phyloP scores from a whole-genome alignment of 2,797 vertebrate species.

The Gila robusta region DNA sequence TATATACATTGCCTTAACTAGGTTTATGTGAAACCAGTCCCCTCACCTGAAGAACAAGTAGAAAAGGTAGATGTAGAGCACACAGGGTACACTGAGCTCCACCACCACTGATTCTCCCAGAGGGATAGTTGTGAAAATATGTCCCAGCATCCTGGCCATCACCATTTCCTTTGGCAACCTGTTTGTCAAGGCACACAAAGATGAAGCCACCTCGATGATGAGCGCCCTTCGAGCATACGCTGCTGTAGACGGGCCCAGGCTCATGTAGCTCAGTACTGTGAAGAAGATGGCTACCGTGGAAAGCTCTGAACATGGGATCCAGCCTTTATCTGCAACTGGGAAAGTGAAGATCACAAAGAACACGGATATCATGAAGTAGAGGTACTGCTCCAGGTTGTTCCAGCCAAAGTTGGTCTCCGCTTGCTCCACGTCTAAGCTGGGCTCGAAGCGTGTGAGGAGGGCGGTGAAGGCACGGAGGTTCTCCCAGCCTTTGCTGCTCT shows the following conservation, averaged over 20 bases:
- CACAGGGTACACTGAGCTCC: conserved; percentile 89
- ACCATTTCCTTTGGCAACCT: conserved; percentile 81
- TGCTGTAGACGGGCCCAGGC: conserved; percentile 86
- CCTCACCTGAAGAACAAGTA: conserved; percentile 89
- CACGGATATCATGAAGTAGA: conserved; percentile 93
- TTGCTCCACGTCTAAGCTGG: conserved; percentile 92
- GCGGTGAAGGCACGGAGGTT: conserved; percentile 91
- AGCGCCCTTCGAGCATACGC: conserved; percentile 87
- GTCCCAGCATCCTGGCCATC: conserved; percentile 80
- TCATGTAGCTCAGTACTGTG: conserved; percentile 90
- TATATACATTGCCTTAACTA: neutral
- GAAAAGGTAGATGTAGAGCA: conserved; percentile 91
- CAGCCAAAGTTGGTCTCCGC: conserved; percentile 95
- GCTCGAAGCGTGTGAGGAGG: conserved; percentile 91
- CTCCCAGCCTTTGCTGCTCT: conserved; percentile 96
- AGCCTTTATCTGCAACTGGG: conserved; percentile 92
- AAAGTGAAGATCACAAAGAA: conserved; percentile 96
- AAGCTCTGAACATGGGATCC: conserved; percentile 95
- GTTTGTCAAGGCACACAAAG: conserved; percentile 84
- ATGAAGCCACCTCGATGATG: conserved; percentile 88
- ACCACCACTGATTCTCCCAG: conserved; percentile 85
- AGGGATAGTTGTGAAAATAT: conserved; percentile 85
- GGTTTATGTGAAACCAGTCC: neutral
- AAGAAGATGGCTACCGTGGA: conserved; percentile 91
- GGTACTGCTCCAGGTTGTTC: conserved; percentile 95